Evolutionary conservation across 2,113 vertebrate species (phyloP), one percentile per base, ranked within the genome.

Genomic region (Aspidoscelis tigris): DNA sequence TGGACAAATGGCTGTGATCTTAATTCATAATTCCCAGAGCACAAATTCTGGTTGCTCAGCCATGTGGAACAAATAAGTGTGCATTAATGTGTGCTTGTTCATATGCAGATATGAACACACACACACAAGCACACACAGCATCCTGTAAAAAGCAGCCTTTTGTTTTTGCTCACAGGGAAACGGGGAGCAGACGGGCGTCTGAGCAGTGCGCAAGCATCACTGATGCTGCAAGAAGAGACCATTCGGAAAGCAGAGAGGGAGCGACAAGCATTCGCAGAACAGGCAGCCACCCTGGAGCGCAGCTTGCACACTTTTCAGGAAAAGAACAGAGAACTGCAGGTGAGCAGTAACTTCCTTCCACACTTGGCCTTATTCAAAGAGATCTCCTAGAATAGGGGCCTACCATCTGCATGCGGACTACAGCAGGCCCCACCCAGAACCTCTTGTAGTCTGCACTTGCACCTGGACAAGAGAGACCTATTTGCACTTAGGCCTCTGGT

Each of bases 291-390:
- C 6, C 81, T 96, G 79, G 96, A 92, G 88, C 89, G 26, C 47
- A 92, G 86, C 50, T 84, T 96, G 68, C 95, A 95, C 68, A 85
- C 90, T 0, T 73, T 91, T 61, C 93, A 96, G 81, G 91, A 94
- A 58, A 93, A 96, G 71, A 93, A 86, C 80, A 92, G 86, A 77
- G 84, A 82, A 65, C 92, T 96, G 12, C 96, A 97, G 93, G 97
- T 97, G 65, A 22, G 85, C 33, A 16, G 9, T 43, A n/a, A 2
- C 1, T 7, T 50, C 68, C 14, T 76, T 33, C 43, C n/a, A 5
- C 47, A 50, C 8, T 50, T 9, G 8, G 47, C 47, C 47, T 50
- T 50, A 50, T 50, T 50, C 47, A 1, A 9, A 9, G 8, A 6
- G 5, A 50, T 50, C 8, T 50, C 47, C 47, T 50, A 9, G 47